Evolutionary conservation across 2,888 invertebrate species (phyloP), one percentile per base, ranked within the genome.

Genomic region (Thalpophila matura): DNA sequence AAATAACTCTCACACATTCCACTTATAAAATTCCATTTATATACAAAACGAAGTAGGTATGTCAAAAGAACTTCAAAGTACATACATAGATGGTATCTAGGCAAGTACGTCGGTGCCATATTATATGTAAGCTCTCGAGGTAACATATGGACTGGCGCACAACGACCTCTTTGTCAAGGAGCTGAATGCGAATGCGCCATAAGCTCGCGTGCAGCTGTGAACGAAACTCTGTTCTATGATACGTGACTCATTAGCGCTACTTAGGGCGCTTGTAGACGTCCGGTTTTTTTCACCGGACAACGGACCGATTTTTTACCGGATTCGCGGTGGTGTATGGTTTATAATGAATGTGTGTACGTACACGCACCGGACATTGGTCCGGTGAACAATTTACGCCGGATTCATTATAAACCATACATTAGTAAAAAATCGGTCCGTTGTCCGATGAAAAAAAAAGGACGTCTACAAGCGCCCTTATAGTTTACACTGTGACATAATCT

Each of bases 141-240:
- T 66, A 64, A 53, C 70, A 70, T 50, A 57, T 6, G 56, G 63
- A 50, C 51, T 51, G 27, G 57, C 24, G 47, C 37, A 74, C 70
- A 69, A 69, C 57, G 63, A 46, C 46, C 49, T 56, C 62, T 61
- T 71, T 68, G 70, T 71, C 12, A 20, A 47, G 43, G 12, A 40
- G 50, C 38, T 68, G 69, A 53, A 60, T 72, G 53, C 54, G 66
- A 53, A 72, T 46, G 54, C 27, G 38, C 59, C 43, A 31, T 67
- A 55, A 50, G 40, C 54, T 55, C 35, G 45, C 45, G 46, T 27
- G 18, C 18, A 4, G 18, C 33, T 33, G 20, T 66, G 24, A 56
- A 71, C 43, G 38, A 56, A 56, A 45, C 40, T 42, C 40, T 68
- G 53, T 74, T 68, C 20, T 57, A 51, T 58, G 26, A 55, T 56